phyloP scores from a whole-genome alignment of 2,888 invertebrate species.

The Venustoraphidia nigricollis region DNA sequence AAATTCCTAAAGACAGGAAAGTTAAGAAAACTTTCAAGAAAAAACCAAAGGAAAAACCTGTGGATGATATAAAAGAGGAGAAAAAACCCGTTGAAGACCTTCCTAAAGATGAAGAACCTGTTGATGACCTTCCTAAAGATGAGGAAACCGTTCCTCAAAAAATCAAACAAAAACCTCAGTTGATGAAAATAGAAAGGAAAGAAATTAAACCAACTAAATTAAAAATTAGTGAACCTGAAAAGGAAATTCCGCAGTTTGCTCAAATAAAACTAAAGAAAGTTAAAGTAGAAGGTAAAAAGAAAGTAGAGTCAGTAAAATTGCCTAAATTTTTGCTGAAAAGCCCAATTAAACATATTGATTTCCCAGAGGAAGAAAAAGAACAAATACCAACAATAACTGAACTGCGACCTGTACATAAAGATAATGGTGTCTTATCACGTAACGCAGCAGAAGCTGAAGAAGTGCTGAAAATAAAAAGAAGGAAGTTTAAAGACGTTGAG shows the following conservation, averaged over 20 bases:
- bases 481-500: constrained; percentile 23
- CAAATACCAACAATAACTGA: constrained; percentile 18
- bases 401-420: constrained; percentile 34
- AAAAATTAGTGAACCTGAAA: constrained; percentile 36
- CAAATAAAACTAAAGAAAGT: constrained; percentile 50
- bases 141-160: constrained; percentile 9
- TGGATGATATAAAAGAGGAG: constrained; percentile 9
- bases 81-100: constrained; percentile 11
- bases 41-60: constrained; percentile 1
- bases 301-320: constrained; percentile 21
- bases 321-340: constrained; percentile 33
- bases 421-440: constrained; percentile 52
- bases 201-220: constrained; percentile 38
- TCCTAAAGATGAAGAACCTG: constrained; percentile 8
- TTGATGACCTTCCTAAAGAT: constrained; percentile 1
- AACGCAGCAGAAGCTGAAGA: constrained; percentile 54
- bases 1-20: constrained; percentile 4
- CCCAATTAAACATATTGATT: constrained; percentile 34
- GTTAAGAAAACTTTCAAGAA: constrained; percentile 11
- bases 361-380: constrained; percentile 30
- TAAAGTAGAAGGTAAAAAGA: constrained; percentile 30
- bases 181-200: constrained; percentile 41
- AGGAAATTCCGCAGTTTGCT: constrained; percentile 38
- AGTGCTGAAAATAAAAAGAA: constrained; percentile 38
- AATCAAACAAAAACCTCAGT: constrained; percentile 19